These are phyloP conservation scores for Myoxocephalus aenaeus DNA, from an alignment of 2,797 vertebrate species.

Conservation along the genomic window DNA sequence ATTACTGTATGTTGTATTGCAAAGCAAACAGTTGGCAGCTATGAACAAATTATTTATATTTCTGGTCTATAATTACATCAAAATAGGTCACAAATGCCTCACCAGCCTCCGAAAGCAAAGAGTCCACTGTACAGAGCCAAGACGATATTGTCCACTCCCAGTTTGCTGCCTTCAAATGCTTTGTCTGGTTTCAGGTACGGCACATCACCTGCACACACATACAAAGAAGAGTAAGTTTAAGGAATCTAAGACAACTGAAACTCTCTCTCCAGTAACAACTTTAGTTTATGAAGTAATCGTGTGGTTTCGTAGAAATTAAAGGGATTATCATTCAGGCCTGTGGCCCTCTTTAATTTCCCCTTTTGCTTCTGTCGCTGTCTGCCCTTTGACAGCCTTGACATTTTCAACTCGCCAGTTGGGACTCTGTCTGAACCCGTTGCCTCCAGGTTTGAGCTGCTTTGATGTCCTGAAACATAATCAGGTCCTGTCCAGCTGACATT, in stretches of 20 bases:
- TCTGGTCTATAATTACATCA: neutral
- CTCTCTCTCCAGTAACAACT: neutral
- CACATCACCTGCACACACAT: slow-evolving; percentile 84
- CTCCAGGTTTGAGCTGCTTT: slow-evolving; percentile 38
- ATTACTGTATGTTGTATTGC: neutral
- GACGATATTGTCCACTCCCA: slow-evolving; percentile 91
- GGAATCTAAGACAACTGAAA: neutral
- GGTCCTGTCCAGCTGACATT: slow-evolving; percentile 48
- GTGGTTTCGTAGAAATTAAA: slow-evolving; percentile 4
- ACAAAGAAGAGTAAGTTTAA: neutral
- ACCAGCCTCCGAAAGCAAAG: slow-evolving; percentile 99
- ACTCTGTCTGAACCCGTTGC: slow-evolving; percentile 10
- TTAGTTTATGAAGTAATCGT: neutral
- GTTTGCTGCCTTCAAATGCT: slow-evolving; percentile 90
- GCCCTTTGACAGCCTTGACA: slow-evolving; percentile 49
- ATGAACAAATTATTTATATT: neutral
- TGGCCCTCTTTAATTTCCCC: neutral
- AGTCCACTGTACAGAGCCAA: slow-evolving; percentile 96
- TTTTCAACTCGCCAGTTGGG: slow-evolving; percentile 32
- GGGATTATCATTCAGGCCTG: neutral
- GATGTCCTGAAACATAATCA: slow-evolving; percentile 33
- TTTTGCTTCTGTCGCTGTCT: slow-evolving; percentile 15
- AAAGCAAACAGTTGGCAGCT: neutral
- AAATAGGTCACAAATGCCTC: slow-evolving; percentile 63
- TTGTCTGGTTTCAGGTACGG: slow-evolving; percentile 84